phyloP scores from a whole-genome alignment of 2,888 invertebrate species.

The Phalangium opilio region DNA sequence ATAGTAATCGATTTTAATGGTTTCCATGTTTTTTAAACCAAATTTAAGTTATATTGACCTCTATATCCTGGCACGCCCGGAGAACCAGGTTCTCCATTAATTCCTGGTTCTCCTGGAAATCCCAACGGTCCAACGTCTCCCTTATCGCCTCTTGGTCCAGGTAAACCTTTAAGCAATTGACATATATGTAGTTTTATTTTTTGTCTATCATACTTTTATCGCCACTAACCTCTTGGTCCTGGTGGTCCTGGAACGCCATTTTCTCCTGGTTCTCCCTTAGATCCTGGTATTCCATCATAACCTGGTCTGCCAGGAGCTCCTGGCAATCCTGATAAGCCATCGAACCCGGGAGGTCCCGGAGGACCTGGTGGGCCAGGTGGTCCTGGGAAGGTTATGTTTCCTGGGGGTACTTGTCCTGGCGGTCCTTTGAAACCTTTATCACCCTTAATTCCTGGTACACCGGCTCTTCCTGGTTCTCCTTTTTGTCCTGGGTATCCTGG shows the following conservation, averaged over 20 bases:
- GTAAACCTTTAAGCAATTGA: slow-evolving; percentile 44
- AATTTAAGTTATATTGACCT: slow-evolving; percentile 5
- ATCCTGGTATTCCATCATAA: slow-evolving; percentile 37
- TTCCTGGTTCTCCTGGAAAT: slow-evolving; percentile 17
- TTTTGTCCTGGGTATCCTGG: slow-evolving; percentile 15
- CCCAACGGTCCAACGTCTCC: slow-evolving; percentile 19
- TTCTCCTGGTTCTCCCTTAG: slow-evolving; percentile 36
- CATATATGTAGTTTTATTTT: slow-evolving; percentile 42
- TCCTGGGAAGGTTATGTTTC: slow-evolving; percentile 26
- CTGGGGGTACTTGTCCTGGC: slow-evolving; percentile 22
- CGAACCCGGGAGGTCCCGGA: slow-evolving; percentile 14
- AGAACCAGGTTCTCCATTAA: slow-evolving; percentile 36
- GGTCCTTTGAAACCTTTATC: slow-evolving; percentile 18
- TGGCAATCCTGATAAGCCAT: slow-evolving; percentile 15
- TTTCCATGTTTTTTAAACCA: slow-evolving; percentile 45
- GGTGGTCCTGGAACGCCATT: slow-evolving; percentile 26
- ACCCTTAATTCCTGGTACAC: slow-evolving; percentile 15
- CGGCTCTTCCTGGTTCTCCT: slow-evolving; percentile 16
- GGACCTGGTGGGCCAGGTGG: slow-evolving; percentile 39
- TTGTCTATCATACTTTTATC: neutral
- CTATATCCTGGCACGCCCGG: slow-evolving; percentile 39
- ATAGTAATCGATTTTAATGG: neutral
- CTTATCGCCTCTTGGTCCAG: slow-evolving; percentile 33
- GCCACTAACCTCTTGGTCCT: slow-evolving; percentile 38
- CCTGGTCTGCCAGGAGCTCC: slow-evolving; percentile 19